Conservation (phyloP, 2,888 invertebrate species). For the Xestobium rufovillosum region DNA sequence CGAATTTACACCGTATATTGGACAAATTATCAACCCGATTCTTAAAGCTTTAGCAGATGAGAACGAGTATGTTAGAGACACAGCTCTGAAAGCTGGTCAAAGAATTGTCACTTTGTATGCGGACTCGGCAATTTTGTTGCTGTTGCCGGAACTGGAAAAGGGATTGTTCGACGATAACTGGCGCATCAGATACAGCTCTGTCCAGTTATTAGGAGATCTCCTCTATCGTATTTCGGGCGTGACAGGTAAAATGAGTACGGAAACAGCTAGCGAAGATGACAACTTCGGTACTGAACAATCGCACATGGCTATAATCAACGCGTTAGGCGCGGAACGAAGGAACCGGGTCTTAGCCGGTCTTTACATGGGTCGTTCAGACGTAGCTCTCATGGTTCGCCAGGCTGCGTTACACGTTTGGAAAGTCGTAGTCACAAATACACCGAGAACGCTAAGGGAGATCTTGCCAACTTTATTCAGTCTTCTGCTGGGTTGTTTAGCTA, state of each 20-base stretch:
- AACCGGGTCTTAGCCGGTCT: constrained; percentile 90
- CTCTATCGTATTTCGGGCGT: constrained; percentile 95
- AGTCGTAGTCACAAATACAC: constrained; percentile 97
- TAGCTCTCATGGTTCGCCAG: constrained; percentile 93
- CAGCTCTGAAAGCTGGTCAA: constrained; percentile 93
- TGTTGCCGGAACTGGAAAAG: constrained; percentile 87
- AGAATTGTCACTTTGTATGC: constrained; percentile 94
- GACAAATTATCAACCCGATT: constrained; percentile 95
- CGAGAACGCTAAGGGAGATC: constrained; percentile 91
- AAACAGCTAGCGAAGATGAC: constrained; percentile 96
- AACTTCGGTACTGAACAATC: constrained; percentile 98
- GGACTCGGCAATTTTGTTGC: constrained; percentile 84
- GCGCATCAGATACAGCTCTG: constrained; percentile 86
- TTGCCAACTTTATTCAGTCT: constrained; percentile 88
- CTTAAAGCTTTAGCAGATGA: constrained; percentile 97
- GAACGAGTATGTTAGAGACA: constrained; percentile 96
- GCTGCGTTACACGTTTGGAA: constrained; percentile 99
- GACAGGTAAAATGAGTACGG: constrained; percentile 98
- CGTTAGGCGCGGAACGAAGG: constrained; percentile 81
- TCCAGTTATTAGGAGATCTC: constrained; percentile 90
- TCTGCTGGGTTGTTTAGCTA: constrained; percentile 85
- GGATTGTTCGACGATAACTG: constrained; percentile 98
- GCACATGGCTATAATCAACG: constrained; percentile 80
- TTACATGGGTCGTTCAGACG: constrained; percentile 97
- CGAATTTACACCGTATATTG: constrained; percentile 83